Percentiles rank a stretch among this genome's conserved stretches.
Conservation (phyloP, 1,140 invertebrate genomes). For the Cotesia typhae region DNA sequence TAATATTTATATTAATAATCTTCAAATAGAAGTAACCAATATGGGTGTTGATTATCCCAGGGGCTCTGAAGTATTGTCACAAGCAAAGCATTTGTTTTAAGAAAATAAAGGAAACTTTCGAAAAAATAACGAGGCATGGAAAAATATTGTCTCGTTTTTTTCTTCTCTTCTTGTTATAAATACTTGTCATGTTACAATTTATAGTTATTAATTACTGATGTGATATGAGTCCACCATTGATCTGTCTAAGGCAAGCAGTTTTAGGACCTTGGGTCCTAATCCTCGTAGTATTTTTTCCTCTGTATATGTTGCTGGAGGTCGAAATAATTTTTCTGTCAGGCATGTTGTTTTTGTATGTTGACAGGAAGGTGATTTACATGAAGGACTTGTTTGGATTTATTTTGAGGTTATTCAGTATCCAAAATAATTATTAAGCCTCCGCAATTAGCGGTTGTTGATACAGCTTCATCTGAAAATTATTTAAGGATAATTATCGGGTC, state of each 20-base stretch:
- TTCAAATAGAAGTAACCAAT: no score
- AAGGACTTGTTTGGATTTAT: conserved; percentile 29
- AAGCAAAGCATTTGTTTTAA: not conserved
- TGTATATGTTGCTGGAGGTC: no score
- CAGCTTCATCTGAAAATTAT: conserved; percentile 36
- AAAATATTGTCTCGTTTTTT: no score
- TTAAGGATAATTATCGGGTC: not conserved
- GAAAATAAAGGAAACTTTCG: conserved; percentile 3
- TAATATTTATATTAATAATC: no score
- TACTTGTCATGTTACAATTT: not conserved
- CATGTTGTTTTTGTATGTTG: not conserved
- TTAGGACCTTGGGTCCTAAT: no score
- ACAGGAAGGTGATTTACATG: conserved; percentile 6
- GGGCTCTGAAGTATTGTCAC: conserved; percentile 9
- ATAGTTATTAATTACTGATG: no score
- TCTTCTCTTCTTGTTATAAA: not conserved
- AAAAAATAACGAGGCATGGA: conserved; percentile 8
- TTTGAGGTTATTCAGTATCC: conserved; percentile 15
- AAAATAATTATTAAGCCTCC: conserved; percentile 29
- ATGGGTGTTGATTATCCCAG: not conserved
- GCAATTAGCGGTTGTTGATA: conserved; percentile 28
- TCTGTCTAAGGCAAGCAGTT: conserved; percentile 7
- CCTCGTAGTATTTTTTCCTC: no score
- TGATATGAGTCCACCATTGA: no score
- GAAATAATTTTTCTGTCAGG: no score